Percentiles rank a stretch among this genome's conserved stretches.
Conservation (phyloP, 2,797 vertebrate genomes). For the Percopsis omiscomaycus region DNA sequence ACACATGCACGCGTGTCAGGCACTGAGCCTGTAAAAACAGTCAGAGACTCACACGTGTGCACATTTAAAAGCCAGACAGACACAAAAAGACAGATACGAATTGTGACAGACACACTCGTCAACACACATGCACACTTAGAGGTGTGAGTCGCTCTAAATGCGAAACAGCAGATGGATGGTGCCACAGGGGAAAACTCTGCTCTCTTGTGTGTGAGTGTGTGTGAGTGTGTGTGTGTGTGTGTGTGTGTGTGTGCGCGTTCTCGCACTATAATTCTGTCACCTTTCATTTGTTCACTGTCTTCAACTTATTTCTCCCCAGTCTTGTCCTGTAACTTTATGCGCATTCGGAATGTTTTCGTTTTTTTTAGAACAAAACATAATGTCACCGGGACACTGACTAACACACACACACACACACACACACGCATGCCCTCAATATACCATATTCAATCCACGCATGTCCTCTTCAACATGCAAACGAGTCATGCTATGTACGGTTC, state of each 20-base stretch:
- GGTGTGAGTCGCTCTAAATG: slow-evolving; percentile 50
- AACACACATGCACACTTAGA: slow-evolving; percentile 1
- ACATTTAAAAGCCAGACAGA: neutral
- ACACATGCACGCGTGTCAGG: slow-evolving; percentile 29
- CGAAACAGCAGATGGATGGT: slow-evolving; percentile 20
- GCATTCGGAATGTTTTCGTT: too few relatives aligned
- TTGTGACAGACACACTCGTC: neutral
- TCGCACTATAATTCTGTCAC: neutral
- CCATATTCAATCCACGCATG: too few relatives aligned
- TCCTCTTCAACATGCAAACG: too few relatives aligned
- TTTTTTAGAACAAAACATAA: too few relatives aligned
- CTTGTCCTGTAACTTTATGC: slow-evolving; percentile 3
- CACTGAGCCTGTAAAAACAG: slow-evolving; percentile 36
- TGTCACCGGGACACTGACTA: too few relatives aligned
- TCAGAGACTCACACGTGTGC: slow-evolving; percentile 6
- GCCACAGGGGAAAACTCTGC: slow-evolving; percentile 21
- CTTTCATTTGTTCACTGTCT: slow-evolving; percentile 13
- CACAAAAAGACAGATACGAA: slow-evolving; percentile 1
- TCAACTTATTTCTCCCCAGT: neutral
- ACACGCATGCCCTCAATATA: too few relatives aligned
- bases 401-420: too few relatives aligned
- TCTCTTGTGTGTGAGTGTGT: slow-evolving; percentile 11
- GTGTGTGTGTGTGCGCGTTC: slow-evolving; percentile 21
- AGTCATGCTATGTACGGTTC: too few relatives aligned
- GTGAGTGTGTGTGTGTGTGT: slow-evolving; percentile 26